Base-by-base conservation (phyloP, 2,888 invertebrate genomes). In the Monoplex corrugatus region DNA sequence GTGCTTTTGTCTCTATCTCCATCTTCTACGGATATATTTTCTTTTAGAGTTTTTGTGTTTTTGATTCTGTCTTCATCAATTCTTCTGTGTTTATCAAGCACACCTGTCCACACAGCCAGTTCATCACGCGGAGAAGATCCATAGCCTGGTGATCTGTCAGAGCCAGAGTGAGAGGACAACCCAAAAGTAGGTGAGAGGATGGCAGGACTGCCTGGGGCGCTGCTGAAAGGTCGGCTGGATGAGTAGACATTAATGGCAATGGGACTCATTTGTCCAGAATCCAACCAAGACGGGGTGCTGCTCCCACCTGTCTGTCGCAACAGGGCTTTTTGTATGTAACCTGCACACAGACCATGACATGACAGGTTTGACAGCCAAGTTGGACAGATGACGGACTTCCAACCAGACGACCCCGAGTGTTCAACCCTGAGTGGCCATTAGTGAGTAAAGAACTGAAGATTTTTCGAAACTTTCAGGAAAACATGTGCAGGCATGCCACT, bases 41-140 rank as follows among this genome's bases (percentile, higher is more conserved):
- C 40, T 10, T 35, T 72, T 35, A 23, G 35, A 72, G 35, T 13
- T 35, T 6, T 35, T 28, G 3, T 40, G 40, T 40, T 43, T 80
- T 80, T 32, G 5, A 40, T 16, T 6, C 10, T 43, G 43, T 40
- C 35, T 43, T 40, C 78, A 80, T 23, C 43, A n/a, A n/a, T n/a
- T n/a, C n/a, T n/a, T n/a, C n/a, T n/a, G 23, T 80, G 78, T 8
- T 19, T 72, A 35, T 45, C 40, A 87, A n/a, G n/a, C 88, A 40
- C 88, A 88, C 88, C 88, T 88, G 82, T 80, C 88, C 88, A 88
- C 23, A 83, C 88, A 43, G 82, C 57, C 88, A 88, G 68, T 32
- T 88, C 88, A 23, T 82, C 45, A 38, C 68, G 88, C 28, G 50
- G 88, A 28, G 80, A 50, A 1, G 68, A 13, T 43, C 83, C 35